A percentile compares a stretch with the other conserved stretches of the same genome.
These are phyloP conservation scores for Junonia oenone DNA, from an alignment of 2,888 invertebrate species.

Conservation along the genomic window DNA sequence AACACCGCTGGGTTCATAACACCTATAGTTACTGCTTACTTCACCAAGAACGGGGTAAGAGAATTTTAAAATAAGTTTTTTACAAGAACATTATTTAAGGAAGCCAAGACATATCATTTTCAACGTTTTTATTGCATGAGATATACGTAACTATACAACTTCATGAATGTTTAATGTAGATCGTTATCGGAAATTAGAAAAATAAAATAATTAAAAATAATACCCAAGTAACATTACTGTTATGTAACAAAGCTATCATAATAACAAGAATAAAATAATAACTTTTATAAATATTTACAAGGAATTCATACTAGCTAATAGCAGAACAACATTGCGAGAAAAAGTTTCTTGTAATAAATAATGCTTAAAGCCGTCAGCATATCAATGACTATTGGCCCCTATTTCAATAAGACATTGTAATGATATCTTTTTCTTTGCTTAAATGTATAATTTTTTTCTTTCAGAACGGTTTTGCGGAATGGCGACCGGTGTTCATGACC, in stretches of 20 bases:
- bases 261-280: not conserved
- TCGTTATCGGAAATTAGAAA: slow-evolving; percentile 4
- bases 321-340: not conserved
- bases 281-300: not conserved
- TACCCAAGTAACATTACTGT: not conserved
- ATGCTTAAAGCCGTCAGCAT: not conserved
- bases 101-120: not conserved
- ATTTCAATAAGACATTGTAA: too few relatives aligned
- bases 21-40: slow-evolving; percentile 84
- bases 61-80: not conserved
- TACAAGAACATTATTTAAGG: too few relatives aligned
- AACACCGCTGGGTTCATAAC: slow-evolving; percentile 86
- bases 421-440: not conserved
- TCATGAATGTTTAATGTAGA: slow-evolving; percentile 8
- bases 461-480: slow-evolving; percentile 88
- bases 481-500: slow-evolving; percentile 86
- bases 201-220: slow-evolving; percentile 15
- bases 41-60: slow-evolving; percentile 79
- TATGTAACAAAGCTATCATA: not conserved
- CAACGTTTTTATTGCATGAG: not conserved
- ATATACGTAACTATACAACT: not conserved
- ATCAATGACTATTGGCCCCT: not conserved
- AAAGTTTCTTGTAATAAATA: not conserved
- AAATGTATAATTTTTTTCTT: slow-evolving; percentile 33
- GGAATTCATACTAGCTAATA: not conserved